Evolutionary conservation across 1,140 invertebrate species (phyloP), one percentile per base, ranked within the genome.

Genomic region (Pogonus chalceus): DNA sequence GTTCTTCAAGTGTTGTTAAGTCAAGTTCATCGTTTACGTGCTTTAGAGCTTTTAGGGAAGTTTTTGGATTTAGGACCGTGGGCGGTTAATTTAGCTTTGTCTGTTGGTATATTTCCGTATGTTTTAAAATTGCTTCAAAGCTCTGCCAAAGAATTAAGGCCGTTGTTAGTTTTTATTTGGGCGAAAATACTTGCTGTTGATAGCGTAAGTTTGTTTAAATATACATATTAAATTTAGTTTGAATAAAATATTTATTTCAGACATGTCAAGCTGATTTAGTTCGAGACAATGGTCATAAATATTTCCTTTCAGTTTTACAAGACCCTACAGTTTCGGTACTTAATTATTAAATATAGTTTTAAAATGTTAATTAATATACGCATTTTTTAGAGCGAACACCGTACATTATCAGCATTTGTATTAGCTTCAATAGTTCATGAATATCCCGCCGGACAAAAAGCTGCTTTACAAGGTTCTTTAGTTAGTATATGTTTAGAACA

Each of bases 21-120:
- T 75, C 96, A 98, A 75, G 92, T 96, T 55, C 96, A 99, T 76
- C 81, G 96, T 55, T 77, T 98, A 58, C 77, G 93, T 62, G 96
- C 96, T 2, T 75, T 99, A 53, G 93, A 98, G 69, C 76, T 98
- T 23, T 76, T 99, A 2, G 93, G 92, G n/a, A 79, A 86, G 58
- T 99, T 98, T 73, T 76, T 99, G 18, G 93, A 98, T 69, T 79
- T 98, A 21, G 96, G 96, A 18, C 86, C 92, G 1, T 96, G 94
- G 92, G 95, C 96, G 16, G 96, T 99, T 1, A 94, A 93, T 73
- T 76, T 95, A 58, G 93, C 96, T 26, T 77, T 99, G 12, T 92
- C 90, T 49, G 96, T 99, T 35, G 96, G 96, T 57, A 98, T 99
- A 60, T 99, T 98, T 72, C 96, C 96, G 2, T 99, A 99, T 73